phyloP scores from a whole-genome alignment of 2,888 invertebrate genomes.

The Ochlodes sylvanus region DNA sequence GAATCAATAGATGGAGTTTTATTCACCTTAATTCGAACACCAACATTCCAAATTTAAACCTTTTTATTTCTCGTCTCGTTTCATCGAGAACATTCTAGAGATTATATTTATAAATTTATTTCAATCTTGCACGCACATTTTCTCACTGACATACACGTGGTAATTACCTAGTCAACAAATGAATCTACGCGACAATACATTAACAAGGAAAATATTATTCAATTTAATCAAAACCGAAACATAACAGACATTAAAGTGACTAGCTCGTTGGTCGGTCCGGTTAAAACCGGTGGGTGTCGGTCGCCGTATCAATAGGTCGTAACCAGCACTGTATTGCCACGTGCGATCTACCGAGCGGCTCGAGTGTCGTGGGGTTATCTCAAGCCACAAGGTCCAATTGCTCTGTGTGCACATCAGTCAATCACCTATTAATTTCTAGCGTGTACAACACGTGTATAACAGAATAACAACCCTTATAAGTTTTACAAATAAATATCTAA shows the following conservation, averaged over 20 bases:
- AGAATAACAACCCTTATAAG: too few relatives aligned
- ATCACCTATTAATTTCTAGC: conserved; percentile 5
- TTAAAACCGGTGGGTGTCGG: background rate
- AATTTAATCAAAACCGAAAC: conserved; percentile 5
- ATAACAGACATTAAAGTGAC: conserved; percentile 8
- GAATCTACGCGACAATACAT: too few relatives aligned
- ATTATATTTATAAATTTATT: too few relatives aligned
- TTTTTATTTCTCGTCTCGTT: too few relatives aligned
- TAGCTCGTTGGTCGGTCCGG: background rate
- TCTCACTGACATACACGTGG: too few relatives aligned
- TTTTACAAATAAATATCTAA: too few relatives aligned
- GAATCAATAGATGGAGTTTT: too few relatives aligned
- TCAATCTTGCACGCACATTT: too few relatives aligned
- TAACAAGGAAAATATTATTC: background rate
- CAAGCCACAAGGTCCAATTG: conserved; percentile 1
- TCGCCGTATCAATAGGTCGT: conserved; percentile 14
- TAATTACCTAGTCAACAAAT: too few relatives aligned
- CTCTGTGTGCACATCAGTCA: background rate
- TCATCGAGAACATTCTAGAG: too few relatives aligned
- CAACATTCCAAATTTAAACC: too few relatives aligned
- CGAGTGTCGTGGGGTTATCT: conserved; percentile 8
- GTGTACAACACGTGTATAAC: conserved; percentile 5
- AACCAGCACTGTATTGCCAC: conserved; percentile 18
- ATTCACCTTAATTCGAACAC: too few relatives aligned
- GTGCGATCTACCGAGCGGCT: background rate